Conservation (phyloP, 2,797 vertebrate genomes). For the Typhlichthys subterraneus region DNA sequence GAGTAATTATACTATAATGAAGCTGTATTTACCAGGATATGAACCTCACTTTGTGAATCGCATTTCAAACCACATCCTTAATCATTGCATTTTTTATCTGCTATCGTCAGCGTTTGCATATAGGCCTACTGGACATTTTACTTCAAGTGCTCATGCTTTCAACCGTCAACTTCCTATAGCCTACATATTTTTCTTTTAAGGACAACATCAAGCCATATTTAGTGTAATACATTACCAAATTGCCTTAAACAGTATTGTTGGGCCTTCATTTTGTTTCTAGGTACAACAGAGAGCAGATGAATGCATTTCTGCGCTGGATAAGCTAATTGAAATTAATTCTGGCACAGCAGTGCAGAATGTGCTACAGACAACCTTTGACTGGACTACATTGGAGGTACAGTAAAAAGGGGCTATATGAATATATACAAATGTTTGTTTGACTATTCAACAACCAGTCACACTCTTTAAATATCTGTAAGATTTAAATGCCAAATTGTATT, state of each 20-base stretch:
- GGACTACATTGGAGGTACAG: slow-evolving; percentile 82
- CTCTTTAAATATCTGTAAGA: too few species aligned
- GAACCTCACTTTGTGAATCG: background rate
- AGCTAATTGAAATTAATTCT: slow-evolving; percentile 82
- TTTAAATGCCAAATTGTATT: too few species aligned
- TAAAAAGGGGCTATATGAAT: background rate
- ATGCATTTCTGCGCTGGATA: slow-evolving; percentile 84
- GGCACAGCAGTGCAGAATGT: slow-evolving; percentile 81
- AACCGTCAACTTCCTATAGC: too few species aligned
- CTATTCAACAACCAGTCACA: background rate
- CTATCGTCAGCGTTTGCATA: too few species aligned
- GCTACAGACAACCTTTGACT: slow-evolving; percentile 82
- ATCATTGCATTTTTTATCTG: background rate
- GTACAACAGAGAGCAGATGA: slow-evolving; percentile 88
- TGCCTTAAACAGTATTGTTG: slow-evolving; percentile 2
- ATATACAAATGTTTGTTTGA: background rate
- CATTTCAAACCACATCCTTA: slow-evolving; percentile 27
- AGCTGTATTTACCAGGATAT: slow-evolving; percentile 20
- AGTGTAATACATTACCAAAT: too few species aligned
- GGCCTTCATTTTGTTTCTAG: slow-evolving; percentile 57
- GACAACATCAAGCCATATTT: too few species aligned
- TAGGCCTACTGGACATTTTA: too few species aligned
- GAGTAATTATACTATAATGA: background rate
- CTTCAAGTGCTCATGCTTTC: too few species aligned
- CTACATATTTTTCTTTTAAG: too few species aligned